Conservation (phyloP, 35 echinoderm and acorn worm species). For the Amphiura filiformis region DNA sequence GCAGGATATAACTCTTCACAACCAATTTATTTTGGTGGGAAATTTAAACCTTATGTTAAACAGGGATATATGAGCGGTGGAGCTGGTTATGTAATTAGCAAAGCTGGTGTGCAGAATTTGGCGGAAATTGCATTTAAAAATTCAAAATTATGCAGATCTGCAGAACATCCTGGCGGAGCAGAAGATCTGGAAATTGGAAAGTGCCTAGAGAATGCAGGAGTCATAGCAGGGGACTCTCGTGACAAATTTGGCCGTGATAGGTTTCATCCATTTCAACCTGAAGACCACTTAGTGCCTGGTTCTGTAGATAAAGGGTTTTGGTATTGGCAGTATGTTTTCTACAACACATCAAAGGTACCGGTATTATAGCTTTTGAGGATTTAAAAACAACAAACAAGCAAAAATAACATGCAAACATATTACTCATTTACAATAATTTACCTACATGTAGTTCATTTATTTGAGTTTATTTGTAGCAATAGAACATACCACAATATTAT, state of each 20-base stretch:
- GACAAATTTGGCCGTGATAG: slow-evolving; percentile 28
- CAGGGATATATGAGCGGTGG: slow-evolving; percentile 83
- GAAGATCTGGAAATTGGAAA: background rate
- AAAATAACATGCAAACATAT: too few species aligned
- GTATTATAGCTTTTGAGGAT: slow-evolving; percentile 47
- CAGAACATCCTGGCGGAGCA: background rate
- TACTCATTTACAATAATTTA: too few species aligned
- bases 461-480: too few species aligned
- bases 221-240: slow-evolving; percentile 15
- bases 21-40: background rate
- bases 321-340: too few species aligned
- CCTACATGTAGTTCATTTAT: too few species aligned
- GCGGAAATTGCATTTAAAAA: slow-evolving; percentile 27
- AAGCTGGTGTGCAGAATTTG: slow-evolving; percentile 36
- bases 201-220: slow-evolving; percentile 32
- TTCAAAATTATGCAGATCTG: background rate
- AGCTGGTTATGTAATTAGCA: slow-evolving; percentile 72
- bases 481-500: too few species aligned
- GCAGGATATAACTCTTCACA: background rate
- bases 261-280: slow-evolving; percentile 83
- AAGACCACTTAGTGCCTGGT: slow-evolving; percentile 48
- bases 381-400: background rate
- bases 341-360: slow-evolving; percentile 17
- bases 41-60: background rate
- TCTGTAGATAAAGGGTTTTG: too few species aligned